Conservation (phyloP, 2,113 vertebrate species). For the Ursus arctos region DNA sequence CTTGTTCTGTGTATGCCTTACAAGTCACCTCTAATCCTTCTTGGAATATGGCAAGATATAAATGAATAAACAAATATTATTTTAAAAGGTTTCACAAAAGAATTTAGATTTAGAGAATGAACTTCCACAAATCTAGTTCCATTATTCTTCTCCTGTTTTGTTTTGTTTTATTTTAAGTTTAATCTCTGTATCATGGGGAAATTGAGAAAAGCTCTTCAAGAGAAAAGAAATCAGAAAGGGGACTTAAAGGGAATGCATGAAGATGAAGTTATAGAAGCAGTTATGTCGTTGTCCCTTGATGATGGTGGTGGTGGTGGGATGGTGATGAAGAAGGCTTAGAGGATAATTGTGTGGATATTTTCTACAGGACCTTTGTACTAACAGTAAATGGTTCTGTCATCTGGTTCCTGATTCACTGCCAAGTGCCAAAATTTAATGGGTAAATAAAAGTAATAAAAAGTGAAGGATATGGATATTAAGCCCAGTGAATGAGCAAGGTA, state of each 20-base stretch:
- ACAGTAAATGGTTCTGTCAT: constrained; percentile 55
- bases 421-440: constrained; percentile 47
- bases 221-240: background rate
- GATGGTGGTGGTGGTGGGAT: background rate
- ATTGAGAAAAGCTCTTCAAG: background rate
- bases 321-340: background rate
- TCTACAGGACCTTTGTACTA: background rate
- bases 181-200: background rate
- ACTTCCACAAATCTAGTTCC: background rate
- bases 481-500: background rate
- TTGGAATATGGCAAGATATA: constrained; percentile 9
- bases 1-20: background rate
- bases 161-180: constrained; percentile 36
- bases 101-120: background rate
- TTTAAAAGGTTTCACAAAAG: background rate
- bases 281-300: background rate
- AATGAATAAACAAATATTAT: constrained; percentile 8
- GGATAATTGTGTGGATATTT: background rate
- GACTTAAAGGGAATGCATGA: rapidly evolving
- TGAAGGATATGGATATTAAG: background rate
- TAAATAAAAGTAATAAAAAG: constrained; percentile 59
- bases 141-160: background rate
- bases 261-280: background rate
- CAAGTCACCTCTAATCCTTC: background rate
- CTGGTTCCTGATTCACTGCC: constrained; percentile 47